Conservation (phyloP, 2,888 invertebrate genomes). For the Listrodromus nycthemerus region DNA sequence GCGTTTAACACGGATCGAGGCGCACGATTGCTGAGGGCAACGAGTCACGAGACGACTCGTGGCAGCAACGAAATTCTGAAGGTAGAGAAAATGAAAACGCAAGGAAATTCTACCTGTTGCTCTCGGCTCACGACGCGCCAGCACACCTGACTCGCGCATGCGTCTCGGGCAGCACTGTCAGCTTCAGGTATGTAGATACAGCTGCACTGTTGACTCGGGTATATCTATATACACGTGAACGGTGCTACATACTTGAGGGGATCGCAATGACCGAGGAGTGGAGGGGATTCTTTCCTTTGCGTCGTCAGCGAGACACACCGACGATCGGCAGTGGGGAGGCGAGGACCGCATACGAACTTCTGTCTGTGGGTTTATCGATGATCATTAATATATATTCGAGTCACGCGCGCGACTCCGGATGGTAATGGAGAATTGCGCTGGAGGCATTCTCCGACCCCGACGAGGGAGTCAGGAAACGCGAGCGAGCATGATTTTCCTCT, state of each 20-base stretch:
- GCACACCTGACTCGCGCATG: conserved; percentile 71
- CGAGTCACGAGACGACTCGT: conserved; percentile 9
- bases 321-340: background rate
- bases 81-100: conserved; percentile 27
- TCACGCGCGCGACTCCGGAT: conserved; percentile 74
- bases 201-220: conserved; percentile 1
- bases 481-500: background rate
- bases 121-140: conserved; percentile 61
- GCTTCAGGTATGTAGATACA: conserved; percentile 17
- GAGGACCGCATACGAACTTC: background rate
- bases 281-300: conserved; percentile 39
- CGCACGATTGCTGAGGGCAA: background rate
- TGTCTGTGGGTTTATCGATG: conserved; percentile 46
- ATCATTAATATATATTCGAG: conserved; percentile 67
- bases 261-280: conserved; percentile 15
- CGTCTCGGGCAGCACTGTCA: conserved; percentile 55
- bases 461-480: conserved; percentile 46
- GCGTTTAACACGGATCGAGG: background rate
- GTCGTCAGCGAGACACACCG: conserved; percentile 2
- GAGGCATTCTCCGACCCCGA: conserved; percentile 64
- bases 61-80: conserved; percentile 43
- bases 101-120: conserved; percentile 71
- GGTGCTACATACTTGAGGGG: conserved; percentile 52
- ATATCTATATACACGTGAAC: conserved; percentile 17
- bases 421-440: conserved; percentile 72